Conservation (phyloP, 2,888 invertebrate genomes). For the Ptilodon capucinus region DNA sequence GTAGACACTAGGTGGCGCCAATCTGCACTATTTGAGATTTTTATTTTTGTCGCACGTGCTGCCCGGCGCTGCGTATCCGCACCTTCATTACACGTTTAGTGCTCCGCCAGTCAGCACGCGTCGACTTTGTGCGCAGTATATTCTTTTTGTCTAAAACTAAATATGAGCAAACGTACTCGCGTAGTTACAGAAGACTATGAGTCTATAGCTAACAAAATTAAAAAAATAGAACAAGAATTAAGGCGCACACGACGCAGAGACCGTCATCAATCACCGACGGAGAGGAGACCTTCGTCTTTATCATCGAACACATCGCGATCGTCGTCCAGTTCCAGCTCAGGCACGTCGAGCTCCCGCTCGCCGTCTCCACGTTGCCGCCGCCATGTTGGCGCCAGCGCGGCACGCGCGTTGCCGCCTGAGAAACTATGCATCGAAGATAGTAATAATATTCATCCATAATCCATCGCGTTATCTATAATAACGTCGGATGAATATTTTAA, state of each 20-base stretch:
- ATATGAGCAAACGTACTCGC: not conserved
- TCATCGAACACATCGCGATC: not conserved
- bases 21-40: too few species aligned
- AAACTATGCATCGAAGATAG: not conserved
- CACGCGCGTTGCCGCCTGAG: too few species aligned
- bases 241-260: not conserved
- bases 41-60: too few species aligned
- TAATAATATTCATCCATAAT: not conserved
- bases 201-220: not conserved
- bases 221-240: not conserved
- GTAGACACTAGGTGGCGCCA: too few species aligned
- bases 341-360: not conserved
- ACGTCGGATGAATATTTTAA: not conserved
- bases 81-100: not conserved
- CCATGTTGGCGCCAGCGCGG: not conserved
- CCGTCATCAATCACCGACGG: not conserved
- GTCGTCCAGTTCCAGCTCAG: not conserved
- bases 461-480: not conserved
- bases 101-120: not conserved
- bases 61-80: too few species aligned
- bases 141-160: not conserved
- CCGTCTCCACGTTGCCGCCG: not conserved
- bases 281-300: not conserved
- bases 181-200: not conserved
- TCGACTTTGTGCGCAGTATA: not conserved